Evolutionary conservation across 2,888 invertebrate species (phyloP), one percentile per base, ranked within the genome.

Genomic region (Nesidiocoris tenuis): DNA sequence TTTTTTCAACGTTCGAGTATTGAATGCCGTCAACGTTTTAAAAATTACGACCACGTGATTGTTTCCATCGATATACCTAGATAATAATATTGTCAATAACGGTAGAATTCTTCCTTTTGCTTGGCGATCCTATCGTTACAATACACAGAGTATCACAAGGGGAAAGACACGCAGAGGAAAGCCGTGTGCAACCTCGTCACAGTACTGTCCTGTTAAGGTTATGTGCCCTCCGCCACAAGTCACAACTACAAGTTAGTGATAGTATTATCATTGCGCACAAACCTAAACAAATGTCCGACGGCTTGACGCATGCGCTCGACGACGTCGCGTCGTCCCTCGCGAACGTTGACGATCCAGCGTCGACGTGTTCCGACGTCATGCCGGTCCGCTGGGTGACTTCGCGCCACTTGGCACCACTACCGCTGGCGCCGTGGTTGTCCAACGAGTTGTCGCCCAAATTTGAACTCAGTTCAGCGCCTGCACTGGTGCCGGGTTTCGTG

Each of bases 221-320:
- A 57, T 39, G 39, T 39, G 5, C 39, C 39, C 39, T 39, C 12
- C 39, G 39, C 39, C 39, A 39, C 39, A 39, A 12, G 59, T 19
- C 22, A 25, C 59, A 59, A 39, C 5, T 7, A 39, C 39, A 54
- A 65, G 25, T 64, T 76, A 76, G 61, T 68, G 68, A 39, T 17
- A 75, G 16, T 16, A 63, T 25, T 61, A 80, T 71, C 55, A 78
- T 65, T 64, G 78, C 65, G 75, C 79, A 81, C 81, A 79, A 80
- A 81, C 81, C 81, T 81, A 81, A 74, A 77, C 81, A 81, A 57
- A 78, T 77, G 64, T 78, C 74, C 25, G 80, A 76, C 2, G 80
- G 77, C 65, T 77, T 78, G 65, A 70, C 68, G 74, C 80, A 80
- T 64, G 77, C 77, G 55, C 78, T 75, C 19, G 77, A 68, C 75